Percentiles rank a stretch among this genome's conserved stretches.
These are phyloP conservation scores for Steinernema feltiae DNA, from an alignment of 1,140 invertebrate genomes.

Conservation along the genomic window DNA sequence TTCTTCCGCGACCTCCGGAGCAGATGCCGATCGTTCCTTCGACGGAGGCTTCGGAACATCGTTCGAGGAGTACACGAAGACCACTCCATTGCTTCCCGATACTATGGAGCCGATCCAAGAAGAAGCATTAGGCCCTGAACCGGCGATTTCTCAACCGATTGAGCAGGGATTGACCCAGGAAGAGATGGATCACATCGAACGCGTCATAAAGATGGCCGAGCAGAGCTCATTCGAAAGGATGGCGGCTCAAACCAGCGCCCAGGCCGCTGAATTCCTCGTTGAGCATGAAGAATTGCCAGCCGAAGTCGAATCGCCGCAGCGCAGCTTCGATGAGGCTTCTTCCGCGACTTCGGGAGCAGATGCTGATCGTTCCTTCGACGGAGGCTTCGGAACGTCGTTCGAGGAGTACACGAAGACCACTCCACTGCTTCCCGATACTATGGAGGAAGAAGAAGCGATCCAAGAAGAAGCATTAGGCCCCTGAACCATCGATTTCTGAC, in stretches of 20 bases:
- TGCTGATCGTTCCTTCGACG: not conserved
- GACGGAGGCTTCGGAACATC: not conserved
- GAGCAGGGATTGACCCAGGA: constrained; percentile 5
- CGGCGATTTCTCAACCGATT: not conserved
- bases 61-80: not conserved
- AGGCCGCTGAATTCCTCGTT: constrained; percentile 6
- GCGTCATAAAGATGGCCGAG: not conserved
- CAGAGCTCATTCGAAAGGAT: constrained; percentile 1
- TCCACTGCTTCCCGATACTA: not conserved
- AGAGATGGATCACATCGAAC: not conserved
- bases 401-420: not conserved
- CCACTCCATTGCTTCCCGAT: not conserved
- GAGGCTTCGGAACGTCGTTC: not conserved
- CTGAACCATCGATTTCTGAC: not conserved
- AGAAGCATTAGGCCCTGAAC: not conserved
- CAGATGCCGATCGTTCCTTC: not conserved
- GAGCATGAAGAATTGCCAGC: not conserved
- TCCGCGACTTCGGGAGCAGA: constrained; percentile 25
- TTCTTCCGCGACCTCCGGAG: not conserved
- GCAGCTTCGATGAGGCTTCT: not conserved
- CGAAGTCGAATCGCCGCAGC: not conserved
- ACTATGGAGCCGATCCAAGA: not conserved
- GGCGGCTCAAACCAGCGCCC: not conserved
- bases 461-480: constrained; percentile 13
- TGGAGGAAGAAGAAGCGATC: not conserved